Conservation (phyloP, 2,888 invertebrate species). For the Sussaba pulchella region DNA sequence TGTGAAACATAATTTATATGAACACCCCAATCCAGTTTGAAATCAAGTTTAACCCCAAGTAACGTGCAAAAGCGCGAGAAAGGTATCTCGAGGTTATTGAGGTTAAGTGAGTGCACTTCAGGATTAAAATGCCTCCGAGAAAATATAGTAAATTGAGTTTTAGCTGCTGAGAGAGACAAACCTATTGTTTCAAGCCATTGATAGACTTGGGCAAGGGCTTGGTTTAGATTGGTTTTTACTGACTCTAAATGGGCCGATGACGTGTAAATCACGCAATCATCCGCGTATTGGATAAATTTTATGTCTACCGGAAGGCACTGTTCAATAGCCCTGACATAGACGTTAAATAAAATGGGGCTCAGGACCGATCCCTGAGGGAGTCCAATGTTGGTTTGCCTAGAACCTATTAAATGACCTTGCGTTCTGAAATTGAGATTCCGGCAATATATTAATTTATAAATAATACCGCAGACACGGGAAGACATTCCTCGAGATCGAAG, state of each 20-base stretch:
- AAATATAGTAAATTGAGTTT: too few relatives aligned
- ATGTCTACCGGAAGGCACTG: neutral
- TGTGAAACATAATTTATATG: too few relatives aligned
- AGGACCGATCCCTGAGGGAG: slow-evolving; percentile 10
- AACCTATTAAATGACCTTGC: neutral
- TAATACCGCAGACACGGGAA: neutral
- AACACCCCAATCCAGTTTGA: too few relatives aligned
- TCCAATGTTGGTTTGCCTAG: neutral
- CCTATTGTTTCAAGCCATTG: too few relatives aligned
- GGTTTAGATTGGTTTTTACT: neutral
- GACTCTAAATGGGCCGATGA: neutral
- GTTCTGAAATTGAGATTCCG: neutral
- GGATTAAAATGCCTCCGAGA: too few relatives aligned
- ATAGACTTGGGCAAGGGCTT: too few relatives aligned
- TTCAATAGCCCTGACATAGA: neutral
- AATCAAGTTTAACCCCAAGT: too few relatives aligned
- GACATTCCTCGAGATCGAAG: neutral
- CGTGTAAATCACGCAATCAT: neutral
- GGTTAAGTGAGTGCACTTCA: too few relatives aligned
- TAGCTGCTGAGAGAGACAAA: too few relatives aligned
- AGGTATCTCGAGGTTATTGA: too few relatives aligned
- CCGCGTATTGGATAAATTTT: slow-evolving; percentile 5
- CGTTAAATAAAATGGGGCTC: neutral
- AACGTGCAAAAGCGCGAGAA: too few relatives aligned
- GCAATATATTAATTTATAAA: neutral